Evolutionary conservation across 2,113 vertebrate genomes (phyloP).

Genomic region (Monopterus albus): DNA sequence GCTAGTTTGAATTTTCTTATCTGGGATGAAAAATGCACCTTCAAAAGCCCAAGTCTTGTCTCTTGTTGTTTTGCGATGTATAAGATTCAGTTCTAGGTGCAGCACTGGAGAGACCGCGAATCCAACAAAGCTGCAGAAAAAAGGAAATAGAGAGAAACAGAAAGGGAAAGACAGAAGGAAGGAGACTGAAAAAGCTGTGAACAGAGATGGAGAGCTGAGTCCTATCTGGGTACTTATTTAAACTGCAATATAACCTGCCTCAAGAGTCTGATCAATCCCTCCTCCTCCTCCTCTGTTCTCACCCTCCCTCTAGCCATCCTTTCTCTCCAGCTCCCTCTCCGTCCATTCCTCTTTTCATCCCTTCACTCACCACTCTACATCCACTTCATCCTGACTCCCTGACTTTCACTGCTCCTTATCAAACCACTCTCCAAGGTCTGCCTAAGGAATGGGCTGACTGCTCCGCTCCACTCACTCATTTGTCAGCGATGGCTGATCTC

Average conservation of each 20-base stretch:
- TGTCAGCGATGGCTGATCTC: constrained; percentile 74
- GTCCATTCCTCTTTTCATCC: constrained; percentile 59
- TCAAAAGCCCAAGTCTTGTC: background rate
- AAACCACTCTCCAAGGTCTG: constrained; percentile 73
- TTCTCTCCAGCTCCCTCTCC: constrained; percentile 38
- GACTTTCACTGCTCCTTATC: constrained; percentile 70
- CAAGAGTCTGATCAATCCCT: constrained; percentile 72
- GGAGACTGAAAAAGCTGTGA: constrained; percentile 50
- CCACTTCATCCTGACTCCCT: constrained; percentile 53
- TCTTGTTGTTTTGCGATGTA: constrained; percentile 24
- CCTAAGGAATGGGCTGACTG: constrained; percentile 84
- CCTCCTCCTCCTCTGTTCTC: constrained; percentile 30
- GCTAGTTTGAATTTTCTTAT: constrained; percentile 19
- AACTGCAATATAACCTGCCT: constrained; percentile 79
- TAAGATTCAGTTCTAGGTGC: background rate
- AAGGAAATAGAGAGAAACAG: constrained; percentile 40
- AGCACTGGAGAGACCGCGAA: background rate
- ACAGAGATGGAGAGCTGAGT: constrained; percentile 58
- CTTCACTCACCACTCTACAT: constrained; percentile 60
- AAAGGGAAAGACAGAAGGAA: constrained; percentile 25
- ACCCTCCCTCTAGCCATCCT: constrained; percentile 38
- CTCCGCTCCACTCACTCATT: constrained; percentile 50
- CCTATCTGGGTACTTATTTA: constrained; percentile 80
- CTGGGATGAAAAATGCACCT: constrained; percentile 32
- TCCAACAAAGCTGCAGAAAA: constrained; percentile 35